Evolutionary conservation across 2,888 invertebrate genomes (phyloP).

Genomic region (Anagyrus pseudococci): DNA sequence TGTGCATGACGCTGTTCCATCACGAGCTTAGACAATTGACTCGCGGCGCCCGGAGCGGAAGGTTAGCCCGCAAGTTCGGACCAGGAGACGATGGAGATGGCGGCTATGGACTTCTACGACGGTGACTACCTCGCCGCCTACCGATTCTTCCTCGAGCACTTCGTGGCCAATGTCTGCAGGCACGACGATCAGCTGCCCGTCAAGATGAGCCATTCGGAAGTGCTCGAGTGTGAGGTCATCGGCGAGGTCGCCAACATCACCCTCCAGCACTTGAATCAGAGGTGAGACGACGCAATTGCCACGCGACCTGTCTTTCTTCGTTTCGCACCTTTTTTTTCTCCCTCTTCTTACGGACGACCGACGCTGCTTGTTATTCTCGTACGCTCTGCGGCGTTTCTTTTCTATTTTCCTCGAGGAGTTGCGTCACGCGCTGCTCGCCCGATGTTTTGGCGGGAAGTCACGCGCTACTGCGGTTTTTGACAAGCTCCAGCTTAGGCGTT

Average conservation of each 20-base stretch:
- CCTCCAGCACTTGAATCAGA: conserved; percentile 77
- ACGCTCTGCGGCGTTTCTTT: neutral
- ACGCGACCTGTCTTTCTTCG: neutral
- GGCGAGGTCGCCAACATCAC: conserved; percentile 81
- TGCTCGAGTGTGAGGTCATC: conserved; percentile 73
- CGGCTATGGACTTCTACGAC: conserved; percentile 49
- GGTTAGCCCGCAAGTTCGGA: too few species aligned
- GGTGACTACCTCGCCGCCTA: conserved; percentile 75
- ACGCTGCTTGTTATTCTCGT: neutral
- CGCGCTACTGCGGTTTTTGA: neutral
- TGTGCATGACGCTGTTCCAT: too few species aligned
- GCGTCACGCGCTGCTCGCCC: neutral
- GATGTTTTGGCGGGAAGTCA: neutral
- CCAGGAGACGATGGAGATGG: conserved; percentile 15
- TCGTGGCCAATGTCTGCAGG: conserved; percentile 73
- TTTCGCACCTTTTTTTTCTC: conserved; percentile 2
- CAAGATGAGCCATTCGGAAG: conserved; percentile 73
- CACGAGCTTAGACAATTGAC: too few species aligned
- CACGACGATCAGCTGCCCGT: conserved; percentile 79
- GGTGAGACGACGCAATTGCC: conserved; percentile 66
- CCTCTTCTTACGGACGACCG: neutral
- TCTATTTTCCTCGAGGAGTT: neutral
- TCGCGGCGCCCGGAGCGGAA: too few species aligned
- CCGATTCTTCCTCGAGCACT: conserved; percentile 75
- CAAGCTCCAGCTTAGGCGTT: neutral